Evolutionary conservation across 2,113 vertebrate genomes (phyloP).

Genomic region (Indicator maculatus): DNA sequence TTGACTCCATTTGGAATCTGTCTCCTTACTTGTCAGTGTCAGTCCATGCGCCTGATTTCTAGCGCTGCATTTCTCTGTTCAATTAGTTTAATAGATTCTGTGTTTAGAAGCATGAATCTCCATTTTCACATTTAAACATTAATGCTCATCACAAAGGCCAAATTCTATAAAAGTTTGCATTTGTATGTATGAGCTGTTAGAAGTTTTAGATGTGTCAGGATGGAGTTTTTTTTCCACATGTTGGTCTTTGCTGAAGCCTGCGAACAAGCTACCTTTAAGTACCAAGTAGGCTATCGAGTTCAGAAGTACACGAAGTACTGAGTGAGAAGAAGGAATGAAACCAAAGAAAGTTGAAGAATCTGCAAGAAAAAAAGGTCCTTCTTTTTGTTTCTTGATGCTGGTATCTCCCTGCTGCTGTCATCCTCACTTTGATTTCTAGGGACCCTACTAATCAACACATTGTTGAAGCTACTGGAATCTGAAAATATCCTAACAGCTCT

Average conservation of each 20-base stretch:
- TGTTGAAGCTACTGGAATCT: neutral
- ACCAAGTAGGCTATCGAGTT: neutral
- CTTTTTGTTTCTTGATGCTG: neutral
- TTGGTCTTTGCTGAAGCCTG: neutral
- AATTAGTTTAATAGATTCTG: neutral
- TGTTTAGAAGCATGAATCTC: neutral
- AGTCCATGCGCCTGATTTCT: neutral
- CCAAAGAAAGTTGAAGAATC: neutral
- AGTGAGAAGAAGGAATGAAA: neutral
- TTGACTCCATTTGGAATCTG: neutral
- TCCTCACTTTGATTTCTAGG: neutral
- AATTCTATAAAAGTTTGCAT: neutral
- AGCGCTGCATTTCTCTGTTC: neutral
- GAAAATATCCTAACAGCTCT: neutral
- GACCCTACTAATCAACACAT: neutral
- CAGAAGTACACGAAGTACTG: neutral
- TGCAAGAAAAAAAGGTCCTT: neutral
- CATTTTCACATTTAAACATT: accelerated
- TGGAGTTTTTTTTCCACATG: neutral
- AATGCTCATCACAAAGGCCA: neutral
- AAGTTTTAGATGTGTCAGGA: neutral
- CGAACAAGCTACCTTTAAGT: neutral
- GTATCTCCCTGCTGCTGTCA: neutral
- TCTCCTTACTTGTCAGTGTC: neutral
- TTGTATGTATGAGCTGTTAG: neutral